These are phyloP conservation scores for Protodeltote pygarga DNA, from an alignment of 2,888 invertebrate genomes.

Conservation along the genomic window DNA sequence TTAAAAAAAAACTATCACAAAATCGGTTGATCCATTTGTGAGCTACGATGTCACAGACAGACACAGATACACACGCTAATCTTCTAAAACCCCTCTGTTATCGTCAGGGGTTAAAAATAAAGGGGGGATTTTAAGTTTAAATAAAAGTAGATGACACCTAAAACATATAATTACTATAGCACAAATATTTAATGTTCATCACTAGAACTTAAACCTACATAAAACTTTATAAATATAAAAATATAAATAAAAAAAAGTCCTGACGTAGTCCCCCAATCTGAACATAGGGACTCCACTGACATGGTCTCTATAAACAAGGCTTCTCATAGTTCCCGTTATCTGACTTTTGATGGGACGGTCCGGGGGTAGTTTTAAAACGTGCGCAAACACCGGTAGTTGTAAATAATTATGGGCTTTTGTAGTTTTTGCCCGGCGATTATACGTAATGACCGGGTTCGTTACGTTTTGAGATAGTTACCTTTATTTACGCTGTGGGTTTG, in stretches of 20 bases:
- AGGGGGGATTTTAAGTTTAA: no score
- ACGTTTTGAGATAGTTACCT: slow-evolving; percentile 45
- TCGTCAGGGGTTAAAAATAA: no score
- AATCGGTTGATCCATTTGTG: no score
- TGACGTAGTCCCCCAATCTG: slow-evolving; percentile 50
- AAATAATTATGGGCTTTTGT: slow-evolving; percentile 72
- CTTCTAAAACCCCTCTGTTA: no score
- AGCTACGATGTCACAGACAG: no score
- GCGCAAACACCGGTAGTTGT: slow-evolving; percentile 61
- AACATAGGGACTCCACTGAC: slow-evolving; percentile 63
- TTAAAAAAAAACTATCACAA: no score
- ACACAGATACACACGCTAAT: no score
- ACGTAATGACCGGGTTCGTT: slow-evolving; percentile 48
- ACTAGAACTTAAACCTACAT: no score
- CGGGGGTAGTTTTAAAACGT: slow-evolving; percentile 76
- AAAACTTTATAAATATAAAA: background rate
- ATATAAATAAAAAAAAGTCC: background rate
- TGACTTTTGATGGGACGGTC: slow-evolving; percentile 69
- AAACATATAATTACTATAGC: no score
- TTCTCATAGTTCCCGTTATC: slow-evolving; percentile 80
- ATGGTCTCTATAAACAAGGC: slow-evolving; percentile 79
- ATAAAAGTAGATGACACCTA: no score
- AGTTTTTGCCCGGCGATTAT: slow-evolving; percentile 56
- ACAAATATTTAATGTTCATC: no score
- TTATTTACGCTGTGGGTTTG: slow-evolving; percentile 37